Conservation (phyloP, 2,888 invertebrate genomes). For the Steromphala cineraria region DNA sequence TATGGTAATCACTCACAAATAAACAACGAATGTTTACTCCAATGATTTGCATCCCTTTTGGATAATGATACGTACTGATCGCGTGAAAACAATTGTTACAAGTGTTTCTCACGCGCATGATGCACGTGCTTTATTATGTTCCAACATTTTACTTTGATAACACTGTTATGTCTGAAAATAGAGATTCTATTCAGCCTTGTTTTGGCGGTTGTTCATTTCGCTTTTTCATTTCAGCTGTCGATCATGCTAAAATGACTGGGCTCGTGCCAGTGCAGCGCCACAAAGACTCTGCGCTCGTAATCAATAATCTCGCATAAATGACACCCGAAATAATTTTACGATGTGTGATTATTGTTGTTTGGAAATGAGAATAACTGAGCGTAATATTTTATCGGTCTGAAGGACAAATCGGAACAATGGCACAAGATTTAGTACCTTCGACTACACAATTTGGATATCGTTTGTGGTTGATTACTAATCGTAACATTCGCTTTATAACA, state of each 20-base stretch:
- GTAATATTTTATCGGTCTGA: neutral
- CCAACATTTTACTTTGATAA: neutral
- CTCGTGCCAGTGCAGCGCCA: neutral
- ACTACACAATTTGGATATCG: neutral
- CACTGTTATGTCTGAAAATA: neutral
- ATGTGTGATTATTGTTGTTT: neutral
- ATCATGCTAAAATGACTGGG: neutral
- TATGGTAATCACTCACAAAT: no score
- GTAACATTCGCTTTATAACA: no score
- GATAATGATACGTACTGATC: no score
- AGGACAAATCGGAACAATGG: neutral
- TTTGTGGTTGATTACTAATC: neutral
- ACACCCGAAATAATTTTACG: constrained; percentile 1
- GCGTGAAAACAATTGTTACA: no score
- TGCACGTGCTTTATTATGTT: neutral
- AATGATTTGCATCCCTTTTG: no score
- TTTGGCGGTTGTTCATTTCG: neutral
- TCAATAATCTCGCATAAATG: neutral
- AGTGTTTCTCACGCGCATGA: neutral
- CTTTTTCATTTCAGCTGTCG: neutral
- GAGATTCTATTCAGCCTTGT: no score
- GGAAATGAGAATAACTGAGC: neutral
- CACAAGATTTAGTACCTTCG: neutral
- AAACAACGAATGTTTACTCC: no score
- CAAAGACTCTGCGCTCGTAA: neutral